These are phyloP conservation scores for Isoperla grammatica DNA, from an alignment of 2,888 invertebrate species.

Conservation along the genomic window DNA sequence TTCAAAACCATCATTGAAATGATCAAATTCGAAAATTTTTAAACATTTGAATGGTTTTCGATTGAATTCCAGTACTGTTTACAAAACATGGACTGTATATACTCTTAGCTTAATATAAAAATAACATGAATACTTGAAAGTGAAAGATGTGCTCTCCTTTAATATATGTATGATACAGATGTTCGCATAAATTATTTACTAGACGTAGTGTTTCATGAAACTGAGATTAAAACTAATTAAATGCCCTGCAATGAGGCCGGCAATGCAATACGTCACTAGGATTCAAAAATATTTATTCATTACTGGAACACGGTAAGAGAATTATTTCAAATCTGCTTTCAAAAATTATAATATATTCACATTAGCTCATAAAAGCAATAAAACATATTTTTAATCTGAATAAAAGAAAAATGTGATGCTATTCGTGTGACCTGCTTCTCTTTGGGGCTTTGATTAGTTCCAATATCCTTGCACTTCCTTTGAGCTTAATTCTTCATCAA, in stretches of 20 bases:
- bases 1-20: too few relatives aligned
- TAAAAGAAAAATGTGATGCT: not conserved
- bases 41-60: not conserved
- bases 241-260: constrained; percentile 14
- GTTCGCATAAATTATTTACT: not conserved
- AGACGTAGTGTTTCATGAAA: not conserved
- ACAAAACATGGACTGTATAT: not conserved
- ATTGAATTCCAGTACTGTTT: constrained; percentile 9
- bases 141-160: not conserved
- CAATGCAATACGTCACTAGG: constrained; percentile 23
- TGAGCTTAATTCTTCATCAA: too few relatives aligned
- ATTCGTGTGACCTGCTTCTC: too few relatives aligned
- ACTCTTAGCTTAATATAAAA: not conserved
- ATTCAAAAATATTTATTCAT: constrained; percentile 21
- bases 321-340: constrained; percentile 24
- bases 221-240: constrained; percentile 10
- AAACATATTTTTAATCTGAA: constrained; percentile 29
- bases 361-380: constrained; percentile 29
- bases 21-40: not conserved
- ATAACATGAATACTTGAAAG: not conserved
- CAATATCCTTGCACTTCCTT: too few relatives aligned
- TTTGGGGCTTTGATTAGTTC: too few relatives aligned
- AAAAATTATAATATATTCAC: constrained; percentile 27
- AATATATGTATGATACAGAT: constrained; percentile 2
- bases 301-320: constrained; percentile 20